Percentiles rank a stretch among this genome's conserved stretches.
Conservation (phyloP, 1,140 invertebrate genomes). For the Drosophila ogumai region DNA sequence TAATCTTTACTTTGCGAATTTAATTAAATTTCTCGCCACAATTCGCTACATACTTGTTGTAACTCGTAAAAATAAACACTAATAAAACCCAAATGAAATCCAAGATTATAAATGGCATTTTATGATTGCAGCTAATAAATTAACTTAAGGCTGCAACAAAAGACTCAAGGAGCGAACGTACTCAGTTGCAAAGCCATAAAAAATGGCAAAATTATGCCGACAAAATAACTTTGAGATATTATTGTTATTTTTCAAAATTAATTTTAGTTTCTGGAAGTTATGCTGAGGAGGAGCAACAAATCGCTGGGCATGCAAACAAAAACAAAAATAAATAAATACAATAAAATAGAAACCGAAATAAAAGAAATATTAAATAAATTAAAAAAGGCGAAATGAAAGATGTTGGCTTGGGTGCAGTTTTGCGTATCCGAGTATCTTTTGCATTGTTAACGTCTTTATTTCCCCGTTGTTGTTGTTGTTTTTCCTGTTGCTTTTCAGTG, state of each 20-base stretch:
- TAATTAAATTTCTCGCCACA: constrained; percentile 1
- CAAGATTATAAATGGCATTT: constrained; percentile 53
- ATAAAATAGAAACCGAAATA: constrained; percentile 36
- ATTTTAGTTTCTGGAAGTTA: constrained; percentile 38
- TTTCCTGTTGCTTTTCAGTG: constrained; percentile 9
- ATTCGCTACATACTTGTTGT: background rate
- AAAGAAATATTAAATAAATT: constrained; percentile 46
- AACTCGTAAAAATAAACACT: constrained; percentile 5
- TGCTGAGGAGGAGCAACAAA: constrained; percentile 58
- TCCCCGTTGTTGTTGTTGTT: constrained; percentile 54
- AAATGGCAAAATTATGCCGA: constrained; percentile 51
- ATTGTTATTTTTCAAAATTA: constrained; percentile 33
- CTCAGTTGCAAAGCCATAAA: constrained; percentile 16
- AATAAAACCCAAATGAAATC: constrained; percentile 39
- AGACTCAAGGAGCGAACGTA: constrained; percentile 70
- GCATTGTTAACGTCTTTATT: constrained; percentile 59
- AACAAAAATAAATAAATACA: constrained; percentile 26
- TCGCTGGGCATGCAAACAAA: constrained; percentile 30
- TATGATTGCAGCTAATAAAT: constrained; percentile 70
- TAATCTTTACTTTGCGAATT: background rate
- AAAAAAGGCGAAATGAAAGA: constrained; percentile 37
- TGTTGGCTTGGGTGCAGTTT: constrained; percentile 59
- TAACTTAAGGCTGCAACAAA: constrained; percentile 58
- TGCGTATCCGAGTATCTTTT: constrained; percentile 60
- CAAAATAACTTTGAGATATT: constrained; percentile 30